Conservation (phyloP, 2,797 vertebrate genomes). For the Brachyrhaphis roseni region DNA sequence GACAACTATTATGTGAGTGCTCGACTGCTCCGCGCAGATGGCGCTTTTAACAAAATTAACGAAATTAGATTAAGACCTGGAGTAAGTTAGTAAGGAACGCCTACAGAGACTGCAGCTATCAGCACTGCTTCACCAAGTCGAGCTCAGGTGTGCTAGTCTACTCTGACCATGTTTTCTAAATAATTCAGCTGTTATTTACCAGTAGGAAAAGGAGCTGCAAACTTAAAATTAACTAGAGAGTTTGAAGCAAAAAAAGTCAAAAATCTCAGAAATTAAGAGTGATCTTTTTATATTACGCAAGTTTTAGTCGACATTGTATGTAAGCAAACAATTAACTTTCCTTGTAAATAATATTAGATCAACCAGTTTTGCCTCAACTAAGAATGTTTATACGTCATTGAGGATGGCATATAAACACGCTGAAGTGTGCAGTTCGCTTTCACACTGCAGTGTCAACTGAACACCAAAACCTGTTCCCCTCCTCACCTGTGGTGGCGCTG, state of each 20-base stretch:
- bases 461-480: no score
- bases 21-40: conserved; percentile 14
- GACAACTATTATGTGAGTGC: conserved; percentile 98
- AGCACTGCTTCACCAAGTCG: not conserved
- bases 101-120: conserved; percentile 12
- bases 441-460: no score
- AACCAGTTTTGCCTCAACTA: not conserved
- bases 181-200: conserved; percentile 5
- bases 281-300: not conserved
- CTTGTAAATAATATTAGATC: not conserved
- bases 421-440: no score
- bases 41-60: conserved; percentile 32
- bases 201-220: conserved; percentile 14
- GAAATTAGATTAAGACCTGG: conserved; percentile 47
- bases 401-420: no score
- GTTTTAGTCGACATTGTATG: not conserved
- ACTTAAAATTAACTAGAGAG: conserved; percentile 23
- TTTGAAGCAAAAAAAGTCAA: conserved; percentile 17
- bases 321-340: conserved; percentile 6
- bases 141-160: conserved; percentile 11
- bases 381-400: no score
- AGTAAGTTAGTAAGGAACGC: conserved; percentile 28
- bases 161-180: not conserved
- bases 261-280: conserved; percentile 19
- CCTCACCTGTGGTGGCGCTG: no score